phyloP scores from a whole-genome alignment of 2,797 vertebrate genomes.

The Sardinella longiceps region DNA sequence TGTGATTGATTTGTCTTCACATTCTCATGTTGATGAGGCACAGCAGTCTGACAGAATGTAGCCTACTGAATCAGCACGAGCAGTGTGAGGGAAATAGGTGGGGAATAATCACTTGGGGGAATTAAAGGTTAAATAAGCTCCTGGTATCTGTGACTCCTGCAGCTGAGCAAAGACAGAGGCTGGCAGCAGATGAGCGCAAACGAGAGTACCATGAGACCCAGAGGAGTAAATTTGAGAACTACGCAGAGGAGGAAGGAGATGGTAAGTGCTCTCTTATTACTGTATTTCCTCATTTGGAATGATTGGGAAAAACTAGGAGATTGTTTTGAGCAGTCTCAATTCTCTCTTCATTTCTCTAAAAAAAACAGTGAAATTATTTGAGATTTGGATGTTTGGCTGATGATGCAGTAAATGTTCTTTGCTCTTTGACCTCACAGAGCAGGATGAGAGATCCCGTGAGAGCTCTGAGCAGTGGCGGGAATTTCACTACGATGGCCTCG shows the following conservation, averaged over 20 bases:
- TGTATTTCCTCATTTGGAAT: background rate
- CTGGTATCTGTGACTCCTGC: constrained; percentile 27
- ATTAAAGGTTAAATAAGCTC: background rate
- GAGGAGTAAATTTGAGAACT: constrained; percentile 78
- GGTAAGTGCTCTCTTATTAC: constrained; percentile 70
- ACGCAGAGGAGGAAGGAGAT: constrained; percentile 80
- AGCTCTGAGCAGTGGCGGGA: constrained; percentile 83
- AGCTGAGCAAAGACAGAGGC: constrained; percentile 82
- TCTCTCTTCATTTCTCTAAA: too few species aligned
- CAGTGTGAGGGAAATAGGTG: background rate
- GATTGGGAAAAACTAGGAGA: background rate
- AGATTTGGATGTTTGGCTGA: background rate
- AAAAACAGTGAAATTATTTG: too few species aligned
- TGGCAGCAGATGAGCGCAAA: constrained; percentile 76
- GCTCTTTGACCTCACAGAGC: constrained; percentile 69
- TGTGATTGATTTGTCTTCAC: background rate
- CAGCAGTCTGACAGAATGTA: background rate
- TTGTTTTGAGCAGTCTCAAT: background rate
- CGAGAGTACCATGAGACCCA: constrained; percentile 82
- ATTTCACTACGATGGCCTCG: constrained; percentile 82
- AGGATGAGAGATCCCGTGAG: constrained; percentile 78
- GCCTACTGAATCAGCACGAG: background rate
- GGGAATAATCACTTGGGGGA: background rate
- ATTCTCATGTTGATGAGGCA: background rate
- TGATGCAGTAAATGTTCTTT: background rate